A percentile compares a stretch with the other conserved stretches of the same genome.
Evolutionary conservation across 2,113 vertebrate genomes (phyloP).

Genomic region (Podiceps cristatus): DNA sequence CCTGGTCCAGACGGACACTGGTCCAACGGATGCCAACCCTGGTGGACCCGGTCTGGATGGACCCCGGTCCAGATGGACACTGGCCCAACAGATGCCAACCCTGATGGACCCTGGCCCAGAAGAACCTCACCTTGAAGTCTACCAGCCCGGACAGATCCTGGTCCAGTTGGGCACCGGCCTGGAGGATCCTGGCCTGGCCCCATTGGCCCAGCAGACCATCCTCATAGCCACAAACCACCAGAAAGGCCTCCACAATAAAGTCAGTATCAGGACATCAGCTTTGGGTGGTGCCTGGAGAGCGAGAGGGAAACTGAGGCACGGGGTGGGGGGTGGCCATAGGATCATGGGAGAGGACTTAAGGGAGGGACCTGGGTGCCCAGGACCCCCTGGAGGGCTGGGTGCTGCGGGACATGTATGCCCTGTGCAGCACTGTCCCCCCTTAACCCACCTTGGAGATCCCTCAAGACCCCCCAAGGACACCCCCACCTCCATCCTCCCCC

Average conservation of each 20-base stretch:
- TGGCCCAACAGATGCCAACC: background rate
- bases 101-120: background rate
- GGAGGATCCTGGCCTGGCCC: background rate
- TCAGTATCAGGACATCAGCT: background rate
- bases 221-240: background rate
- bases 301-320: background rate
- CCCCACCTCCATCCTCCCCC: background rate
- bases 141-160: background rate
- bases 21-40: background rate
- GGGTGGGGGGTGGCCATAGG: background rate
- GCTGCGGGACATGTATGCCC: too few species aligned
- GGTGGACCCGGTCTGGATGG: background rate
- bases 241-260: background rate
- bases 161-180: background rate
- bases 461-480: too few species aligned
- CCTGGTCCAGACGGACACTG: background rate
- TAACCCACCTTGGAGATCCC: background rate
- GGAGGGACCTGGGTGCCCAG: accelerated
- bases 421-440: too few species aligned
- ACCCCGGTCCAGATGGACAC: too few species aligned
- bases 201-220: background rate
- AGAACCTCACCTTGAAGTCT: background rate
- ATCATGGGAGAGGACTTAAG: background rate
- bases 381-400: background rate
- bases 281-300: background rate